Conservation (phyloP, 2,888 invertebrate species). For the Operophtera brumata region DNA sequence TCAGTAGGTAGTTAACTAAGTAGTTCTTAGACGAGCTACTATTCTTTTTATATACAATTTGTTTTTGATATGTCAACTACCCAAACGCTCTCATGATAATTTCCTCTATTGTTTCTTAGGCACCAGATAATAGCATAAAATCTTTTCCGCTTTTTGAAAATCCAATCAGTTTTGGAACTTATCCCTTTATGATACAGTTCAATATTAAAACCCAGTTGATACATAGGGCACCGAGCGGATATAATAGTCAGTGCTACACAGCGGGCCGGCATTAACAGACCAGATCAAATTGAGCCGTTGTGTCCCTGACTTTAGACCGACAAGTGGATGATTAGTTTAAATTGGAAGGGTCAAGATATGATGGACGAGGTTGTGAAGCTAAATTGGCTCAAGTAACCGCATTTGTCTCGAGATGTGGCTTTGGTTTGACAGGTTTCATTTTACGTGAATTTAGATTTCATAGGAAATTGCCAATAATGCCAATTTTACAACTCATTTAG, state of each 20-base stretch:
- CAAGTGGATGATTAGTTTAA: conserved; percentile 38
- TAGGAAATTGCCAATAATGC: conserved; percentile 9
- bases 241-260: conserved; percentile 68
- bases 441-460: conserved; percentile 28
- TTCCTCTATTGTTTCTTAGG: conserved; percentile 26
- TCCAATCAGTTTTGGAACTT: conserved; percentile 37
- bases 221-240: conserved; percentile 72
- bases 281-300: conserved; percentile 52
- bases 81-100: conserved; percentile 9
- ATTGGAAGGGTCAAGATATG: conserved; percentile 50
- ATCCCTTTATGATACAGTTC: conserved; percentile 37
- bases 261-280: conserved; percentile 59
- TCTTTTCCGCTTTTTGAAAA: conserved; percentile 25
- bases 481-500: too few relatives aligned
- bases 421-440: conserved; percentile 54
- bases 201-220: conserved; percentile 42
- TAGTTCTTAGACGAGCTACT: too few relatives aligned
- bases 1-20: too few relatives aligned
- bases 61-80: not conserved
- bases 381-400: conserved; percentile 77
- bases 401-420: conserved; percentile 60
- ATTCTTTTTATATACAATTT: too few relatives aligned
- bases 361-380: conserved; percentile 55
- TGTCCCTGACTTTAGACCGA: conserved; percentile 38
- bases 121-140: conserved; percentile 33